Evolutionary conservation across 2,888 invertebrate genomes (phyloP).

Genomic region (Hermaeophaga mercurialis): DNA sequence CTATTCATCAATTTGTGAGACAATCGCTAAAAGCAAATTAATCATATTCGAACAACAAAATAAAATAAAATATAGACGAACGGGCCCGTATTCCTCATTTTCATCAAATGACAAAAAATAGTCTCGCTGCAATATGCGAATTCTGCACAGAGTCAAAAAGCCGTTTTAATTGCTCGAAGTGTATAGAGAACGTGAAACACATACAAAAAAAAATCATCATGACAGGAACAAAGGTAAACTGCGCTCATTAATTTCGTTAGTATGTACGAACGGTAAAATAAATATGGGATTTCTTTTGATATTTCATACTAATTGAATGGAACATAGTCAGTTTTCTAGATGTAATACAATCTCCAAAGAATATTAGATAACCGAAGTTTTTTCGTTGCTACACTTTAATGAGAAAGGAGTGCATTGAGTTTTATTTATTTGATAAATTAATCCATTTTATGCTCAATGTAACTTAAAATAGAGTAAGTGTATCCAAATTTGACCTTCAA

Average conservation of each 20-base stretch:
- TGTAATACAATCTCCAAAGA: conserved; percentile 23
- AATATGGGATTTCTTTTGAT: conserved; percentile 30
- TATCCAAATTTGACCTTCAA: too few relatives aligned
- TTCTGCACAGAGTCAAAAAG: conserved; percentile 24
- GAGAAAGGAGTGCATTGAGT: too few relatives aligned
- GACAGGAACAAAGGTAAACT: conserved; percentile 37
- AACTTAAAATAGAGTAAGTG: too few relatives aligned
- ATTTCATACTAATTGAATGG: conserved; percentile 29
- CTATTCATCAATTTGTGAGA: too few relatives aligned
- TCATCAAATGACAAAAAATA: conserved; percentile 1
- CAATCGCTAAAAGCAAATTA: too few relatives aligned
- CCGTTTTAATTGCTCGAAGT: conserved; percentile 32
- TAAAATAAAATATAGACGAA: too few relatives aligned
- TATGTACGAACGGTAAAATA: conserved; percentile 22
- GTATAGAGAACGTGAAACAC: conserved; percentile 13
- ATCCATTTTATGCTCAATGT: too few relatives aligned
- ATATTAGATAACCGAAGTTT: too few relatives aligned
- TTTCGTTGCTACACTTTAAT: too few relatives aligned
- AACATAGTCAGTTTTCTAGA: conserved; percentile 18
- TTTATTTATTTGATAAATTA: too few relatives aligned
- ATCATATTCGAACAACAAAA: too few relatives aligned
- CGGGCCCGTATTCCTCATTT: too few relatives aligned
- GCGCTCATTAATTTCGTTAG: conserved; percentile 39
- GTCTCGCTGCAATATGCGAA: conserved; percentile 25
- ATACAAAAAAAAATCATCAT: conserved; percentile 25